Conservation (phyloP, 2,888 invertebrate genomes). For the Netelia inedita region DNA sequence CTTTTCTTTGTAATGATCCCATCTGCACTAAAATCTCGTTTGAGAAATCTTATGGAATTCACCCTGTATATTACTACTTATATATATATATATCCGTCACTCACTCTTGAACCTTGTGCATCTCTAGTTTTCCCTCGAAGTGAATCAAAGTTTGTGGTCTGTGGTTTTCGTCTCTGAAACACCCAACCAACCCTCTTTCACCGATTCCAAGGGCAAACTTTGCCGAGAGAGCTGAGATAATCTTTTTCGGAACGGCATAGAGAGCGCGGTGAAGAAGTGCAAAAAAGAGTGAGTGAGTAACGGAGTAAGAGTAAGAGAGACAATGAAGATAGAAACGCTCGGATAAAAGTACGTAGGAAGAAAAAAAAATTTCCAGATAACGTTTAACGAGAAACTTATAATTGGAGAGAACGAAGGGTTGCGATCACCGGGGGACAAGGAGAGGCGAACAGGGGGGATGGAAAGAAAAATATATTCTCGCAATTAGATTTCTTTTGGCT, state of each 20-base stretch:
- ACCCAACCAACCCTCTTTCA: slow-evolving; percentile 26
- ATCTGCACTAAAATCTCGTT: too few relatives aligned
- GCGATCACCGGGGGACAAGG: slow-evolving; percentile 2
- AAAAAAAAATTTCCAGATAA: slow-evolving; percentile 46
- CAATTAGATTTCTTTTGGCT: slow-evolving; percentile 56
- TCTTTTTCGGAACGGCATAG: slow-evolving; percentile 60
- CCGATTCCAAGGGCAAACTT: slow-evolving; percentile 61
- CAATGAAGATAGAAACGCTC: slow-evolving; percentile 9
- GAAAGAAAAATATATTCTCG: slow-evolving; percentile 61
- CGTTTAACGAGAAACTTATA: slow-evolving; percentile 67
- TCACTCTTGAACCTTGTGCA: slow-evolving; percentile 25
- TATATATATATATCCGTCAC: neutral
- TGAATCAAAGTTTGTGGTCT: slow-evolving; percentile 65
- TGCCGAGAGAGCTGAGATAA: slow-evolving; percentile 56
- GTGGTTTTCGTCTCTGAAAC: slow-evolving; percentile 48
- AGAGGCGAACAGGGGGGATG: slow-evolving; percentile 10
- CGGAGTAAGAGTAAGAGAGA: slow-evolving; percentile 15
- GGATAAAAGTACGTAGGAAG: neutral
- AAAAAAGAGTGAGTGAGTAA: slow-evolving; percentile 1
- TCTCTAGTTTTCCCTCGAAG: slow-evolving; percentile 35
- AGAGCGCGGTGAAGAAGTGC: slow-evolving; percentile 16
- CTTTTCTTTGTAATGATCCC: too few relatives aligned
- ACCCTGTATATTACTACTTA: too few relatives aligned
- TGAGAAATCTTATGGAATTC: too few relatives aligned
- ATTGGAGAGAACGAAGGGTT: slow-evolving; percentile 60